phyloP scores from a whole-genome alignment of 2,113 vertebrate genomes.

The Otus sunia region DNA sequence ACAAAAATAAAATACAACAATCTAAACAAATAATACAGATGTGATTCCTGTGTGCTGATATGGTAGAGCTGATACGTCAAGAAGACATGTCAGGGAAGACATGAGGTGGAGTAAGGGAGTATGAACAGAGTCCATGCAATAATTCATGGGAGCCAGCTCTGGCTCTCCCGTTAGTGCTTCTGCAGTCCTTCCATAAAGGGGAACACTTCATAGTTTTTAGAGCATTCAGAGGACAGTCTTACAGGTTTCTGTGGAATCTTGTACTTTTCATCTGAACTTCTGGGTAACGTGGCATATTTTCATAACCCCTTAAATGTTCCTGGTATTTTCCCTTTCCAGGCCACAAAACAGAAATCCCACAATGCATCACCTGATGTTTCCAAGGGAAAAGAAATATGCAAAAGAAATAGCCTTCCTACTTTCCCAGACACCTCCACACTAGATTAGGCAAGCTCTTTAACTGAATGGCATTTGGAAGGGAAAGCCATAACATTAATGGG shows the following conservation, averaged over 20 bases:
- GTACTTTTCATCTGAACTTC: background rate
- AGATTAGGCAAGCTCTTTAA: background rate
- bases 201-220: background rate
- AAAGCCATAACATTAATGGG: background rate
- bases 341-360: background rate
- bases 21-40: background rate
- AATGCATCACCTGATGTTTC: background rate
- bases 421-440: background rate
- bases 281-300: background rate
- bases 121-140: background rate
- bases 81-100: background rate
- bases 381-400: background rate
- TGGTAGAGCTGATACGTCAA: background rate
- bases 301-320: background rate
- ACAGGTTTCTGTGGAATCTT: background rate
- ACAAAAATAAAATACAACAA: background rate
- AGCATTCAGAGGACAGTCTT: background rate
- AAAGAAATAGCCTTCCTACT: background rate
- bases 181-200: background rate
- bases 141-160: background rate
- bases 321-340: background rate
- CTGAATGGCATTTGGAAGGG: background rate
- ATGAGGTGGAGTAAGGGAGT: background rate
- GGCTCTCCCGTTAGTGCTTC: background rate
- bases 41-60: background rate